A percentile compares a stretch with the other conserved stretches of the same genome.
phyloP scores from a whole-genome alignment of 2,797 vertebrate species.

The Babyrousa celebensis region DNA sequence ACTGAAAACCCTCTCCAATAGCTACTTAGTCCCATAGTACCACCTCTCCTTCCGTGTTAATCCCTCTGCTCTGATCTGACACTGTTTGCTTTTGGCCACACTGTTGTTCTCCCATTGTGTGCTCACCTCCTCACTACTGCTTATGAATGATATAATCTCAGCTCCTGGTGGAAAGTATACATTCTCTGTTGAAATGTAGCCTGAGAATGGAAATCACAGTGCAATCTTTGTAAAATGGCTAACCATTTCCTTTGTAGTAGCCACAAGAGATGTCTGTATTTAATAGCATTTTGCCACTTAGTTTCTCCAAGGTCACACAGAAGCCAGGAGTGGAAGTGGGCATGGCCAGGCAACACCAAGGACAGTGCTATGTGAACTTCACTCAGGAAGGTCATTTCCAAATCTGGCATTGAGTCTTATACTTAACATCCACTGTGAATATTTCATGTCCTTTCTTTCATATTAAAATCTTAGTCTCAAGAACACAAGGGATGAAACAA shows the following conservation, averaged over 20 bases:
- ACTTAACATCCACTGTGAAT: neutral
- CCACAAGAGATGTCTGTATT: neutral
- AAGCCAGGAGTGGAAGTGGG: too few relatives aligned
- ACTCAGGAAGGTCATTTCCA: neutral
- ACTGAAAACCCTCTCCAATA: neutral
- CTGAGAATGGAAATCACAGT: neutral
- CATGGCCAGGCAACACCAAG: accelerated
- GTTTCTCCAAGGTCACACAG: neutral
- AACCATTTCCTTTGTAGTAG: neutral
- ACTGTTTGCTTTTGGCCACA: neutral
- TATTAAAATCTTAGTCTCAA: neutral
- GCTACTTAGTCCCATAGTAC: neutral
- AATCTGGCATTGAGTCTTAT: neutral
- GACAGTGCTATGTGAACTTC: neutral
- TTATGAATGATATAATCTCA: neutral
- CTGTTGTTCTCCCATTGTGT: too few relatives aligned
- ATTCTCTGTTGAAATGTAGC: neutral
- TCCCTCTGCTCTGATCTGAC: neutral
- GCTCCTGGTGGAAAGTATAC: neutral
- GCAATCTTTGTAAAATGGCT: neutral
- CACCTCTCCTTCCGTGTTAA: neutral
- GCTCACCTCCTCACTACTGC: neutral
- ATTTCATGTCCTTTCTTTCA: neutral
- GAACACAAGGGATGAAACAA: neutral
- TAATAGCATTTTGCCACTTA: neutral